A percentile compares a stretch with the other conserved stretches of the same genome.
Evolutionary conservation across 2,888 invertebrate species (phyloP).

Genomic region (Pherbina coryleti): DNA sequence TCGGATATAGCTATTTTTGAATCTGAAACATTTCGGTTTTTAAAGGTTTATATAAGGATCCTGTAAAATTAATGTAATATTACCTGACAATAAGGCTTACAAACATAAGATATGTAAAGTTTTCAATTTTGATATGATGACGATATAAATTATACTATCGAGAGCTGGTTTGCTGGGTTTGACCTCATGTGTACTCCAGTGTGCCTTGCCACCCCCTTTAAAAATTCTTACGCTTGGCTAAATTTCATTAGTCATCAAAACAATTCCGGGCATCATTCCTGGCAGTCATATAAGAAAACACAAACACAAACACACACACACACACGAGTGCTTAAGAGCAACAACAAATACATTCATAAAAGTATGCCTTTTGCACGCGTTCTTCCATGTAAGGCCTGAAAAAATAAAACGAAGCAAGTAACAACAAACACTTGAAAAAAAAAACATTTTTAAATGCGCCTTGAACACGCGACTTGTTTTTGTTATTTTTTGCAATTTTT

Average conservation of each 20-base stretch:
- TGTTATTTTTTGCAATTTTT: constrained; percentile 4
- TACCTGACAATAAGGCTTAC: no score
- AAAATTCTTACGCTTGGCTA: constrained; percentile 10
- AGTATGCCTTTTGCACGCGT: constrained; percentile 32
- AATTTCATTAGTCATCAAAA: constrained; percentile 27
- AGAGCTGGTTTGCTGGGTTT: no score
- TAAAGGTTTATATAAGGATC: no score
- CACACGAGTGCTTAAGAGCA: constrained; percentile 7
- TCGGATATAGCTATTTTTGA: no score
- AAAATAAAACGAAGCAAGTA: constrained; percentile 19
- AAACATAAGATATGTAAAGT: no score
- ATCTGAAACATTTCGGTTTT: no score
- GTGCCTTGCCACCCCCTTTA: no score
- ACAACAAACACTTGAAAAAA: constrained; percentile 15
- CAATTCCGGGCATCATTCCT: constrained; percentile 3
- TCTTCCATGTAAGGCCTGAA: constrained; percentile 13
- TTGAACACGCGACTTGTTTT: constrained; percentile 42
- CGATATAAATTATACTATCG: no score
- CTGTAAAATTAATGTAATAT: no score
- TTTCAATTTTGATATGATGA: no score
- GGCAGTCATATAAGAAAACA: background rate
- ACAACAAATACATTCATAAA: constrained; percentile 36
- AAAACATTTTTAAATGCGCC: constrained; percentile 34
- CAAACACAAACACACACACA: constrained; percentile 1
- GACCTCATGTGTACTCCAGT: no score